These are phyloP conservation scores for Electrona antarctica DNA, from an alignment of 2,113 vertebrate genomes.

Conservation along the genomic window DNA sequence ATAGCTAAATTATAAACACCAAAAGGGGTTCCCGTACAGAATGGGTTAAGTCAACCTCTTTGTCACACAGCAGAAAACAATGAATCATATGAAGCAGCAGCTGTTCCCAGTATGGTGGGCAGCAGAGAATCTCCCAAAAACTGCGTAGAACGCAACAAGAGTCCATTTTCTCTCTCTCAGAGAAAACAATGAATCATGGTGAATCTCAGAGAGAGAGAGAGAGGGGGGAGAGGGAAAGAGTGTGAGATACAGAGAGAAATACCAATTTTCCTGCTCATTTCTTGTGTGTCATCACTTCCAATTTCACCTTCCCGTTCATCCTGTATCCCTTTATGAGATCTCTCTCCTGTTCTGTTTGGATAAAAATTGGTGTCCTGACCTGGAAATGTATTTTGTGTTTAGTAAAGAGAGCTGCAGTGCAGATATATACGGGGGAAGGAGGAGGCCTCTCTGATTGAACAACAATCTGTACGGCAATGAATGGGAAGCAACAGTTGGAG, in stretches of 20 bases:
- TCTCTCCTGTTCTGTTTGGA: neutral
- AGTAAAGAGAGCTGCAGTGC: too few species aligned
- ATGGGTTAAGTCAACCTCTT: constrained; percentile 2
- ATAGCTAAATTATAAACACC: too few species aligned
- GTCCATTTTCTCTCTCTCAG: too few species aligned
- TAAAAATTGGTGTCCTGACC: neutral
- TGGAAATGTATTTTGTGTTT: too few species aligned
- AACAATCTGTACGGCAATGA: too few species aligned
- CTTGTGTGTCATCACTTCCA: neutral
- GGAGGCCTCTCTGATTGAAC: too few species aligned
- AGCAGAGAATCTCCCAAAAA: constrained; percentile 5
- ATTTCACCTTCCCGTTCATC: neutral
- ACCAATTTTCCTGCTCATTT: neutral
- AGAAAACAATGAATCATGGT: neutral
- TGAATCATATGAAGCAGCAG: constrained; percentile 26
- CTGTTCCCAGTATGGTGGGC: constrained; percentile 17
- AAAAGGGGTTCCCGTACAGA: too few species aligned
- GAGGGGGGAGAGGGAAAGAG: neutral
- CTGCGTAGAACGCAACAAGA: neutral
- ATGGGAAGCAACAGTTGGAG: too few species aligned
- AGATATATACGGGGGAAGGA: too few species aligned
- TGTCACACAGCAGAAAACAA: constrained; percentile 13
- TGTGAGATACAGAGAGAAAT: neutral
- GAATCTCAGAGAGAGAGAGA: neutral
- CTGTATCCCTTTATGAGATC: neutral